These are phyloP conservation scores for Bolinopsis microptera DNA, from an alignment of 37 sponge, comb jelly and placozoan species.

Conservation along the genomic window DNA sequence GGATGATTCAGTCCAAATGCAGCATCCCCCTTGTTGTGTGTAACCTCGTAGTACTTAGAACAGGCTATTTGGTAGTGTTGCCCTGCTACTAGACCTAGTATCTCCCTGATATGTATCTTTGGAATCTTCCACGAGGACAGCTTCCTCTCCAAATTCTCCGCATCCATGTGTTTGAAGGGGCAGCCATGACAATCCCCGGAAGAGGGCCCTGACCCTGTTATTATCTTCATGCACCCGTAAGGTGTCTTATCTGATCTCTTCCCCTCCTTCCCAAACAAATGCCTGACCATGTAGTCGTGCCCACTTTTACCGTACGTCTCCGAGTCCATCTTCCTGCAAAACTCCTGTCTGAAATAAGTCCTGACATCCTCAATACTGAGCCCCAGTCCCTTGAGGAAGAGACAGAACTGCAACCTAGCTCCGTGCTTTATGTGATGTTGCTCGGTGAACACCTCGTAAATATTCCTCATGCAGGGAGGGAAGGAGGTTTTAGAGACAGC, in stretches of 20 bases:
- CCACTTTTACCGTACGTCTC: conserved; percentile 86
- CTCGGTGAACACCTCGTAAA: conserved; percentile 81
- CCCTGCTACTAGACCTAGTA: conserved; percentile 71
- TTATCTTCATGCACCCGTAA: conserved; percentile 91
- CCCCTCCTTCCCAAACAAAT: conserved; percentile 92
- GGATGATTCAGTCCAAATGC: conserved; percentile 85
- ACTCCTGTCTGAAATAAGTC: conserved; percentile 84
- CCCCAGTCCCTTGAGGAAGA: conserved; percentile 84
- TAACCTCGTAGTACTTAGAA: conserved; percentile 80
- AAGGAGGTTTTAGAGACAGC: conserved; percentile 77
- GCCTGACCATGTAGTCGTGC: conserved; percentile 92
- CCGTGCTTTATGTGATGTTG: conserved; percentile 91
- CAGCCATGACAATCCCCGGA: conserved; percentile 92
- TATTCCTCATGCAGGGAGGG: conserved; percentile 89
- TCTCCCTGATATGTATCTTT: conserved; percentile 39
- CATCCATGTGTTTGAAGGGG: conserved; percentile 88
- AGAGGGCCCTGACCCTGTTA: conserved; percentile 80
- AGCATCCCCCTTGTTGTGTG: conserved; percentile 67
- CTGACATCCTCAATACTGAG: conserved; percentile 85
- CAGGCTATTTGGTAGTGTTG: conserved; percentile 93
- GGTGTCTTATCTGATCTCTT: conserved; percentile 89
- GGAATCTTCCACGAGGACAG: conserved; percentile 68
- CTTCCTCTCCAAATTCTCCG: conserved; percentile 68
- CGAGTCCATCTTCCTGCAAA: conserved; percentile 79
- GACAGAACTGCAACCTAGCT: conserved; percentile 90